Evolutionary conservation across 2,888 invertebrate genomes (phyloP).

Genomic region (Dyspetes luteomarginatus): DNA sequence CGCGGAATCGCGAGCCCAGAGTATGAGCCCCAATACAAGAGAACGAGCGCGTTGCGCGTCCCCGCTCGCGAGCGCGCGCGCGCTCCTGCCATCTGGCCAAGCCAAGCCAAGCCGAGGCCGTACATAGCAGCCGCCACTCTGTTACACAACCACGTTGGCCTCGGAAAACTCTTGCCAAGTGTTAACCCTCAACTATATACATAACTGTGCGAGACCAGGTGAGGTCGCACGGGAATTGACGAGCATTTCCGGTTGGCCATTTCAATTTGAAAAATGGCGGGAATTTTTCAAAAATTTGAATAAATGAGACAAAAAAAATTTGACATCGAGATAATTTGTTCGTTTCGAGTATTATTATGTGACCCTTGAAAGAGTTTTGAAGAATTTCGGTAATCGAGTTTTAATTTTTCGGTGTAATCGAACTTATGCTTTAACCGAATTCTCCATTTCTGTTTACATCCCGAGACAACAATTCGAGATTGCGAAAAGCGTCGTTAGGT

Average conservation of each 20-base stretch:
- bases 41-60: conserved; percentile 12
- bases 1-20: conserved; percentile 32
- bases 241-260: conserved; percentile 17
- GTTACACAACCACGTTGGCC: conserved; percentile 63
- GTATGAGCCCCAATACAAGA: conserved; percentile 34
- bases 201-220: conserved; percentile 31
- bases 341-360: background rate
- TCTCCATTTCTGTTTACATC: too few species aligned
- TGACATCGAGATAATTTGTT: background rate
- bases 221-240: conserved; percentile 19
- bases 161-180: conserved; percentile 66
- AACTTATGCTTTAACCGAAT: too few species aligned
- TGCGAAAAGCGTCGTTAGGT: too few species aligned
- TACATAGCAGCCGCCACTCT: conserved; percentile 29
- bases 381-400: too few species aligned
- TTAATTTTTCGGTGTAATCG: too few species aligned
- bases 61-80: conserved; percentile 32
- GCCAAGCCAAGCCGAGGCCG: conserved; percentile 52
- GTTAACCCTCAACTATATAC: conserved; percentile 53
- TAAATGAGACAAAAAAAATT: background rate
- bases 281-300: background rate
- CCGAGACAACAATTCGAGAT: too few species aligned
- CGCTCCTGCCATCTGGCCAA: conserved; percentile 44
- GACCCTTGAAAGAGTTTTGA: too few species aligned
- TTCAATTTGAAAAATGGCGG: background rate